Evolutionary conservation across 1,140 invertebrate genomes (phyloP).

Genomic region (Apocrypta bakeri): DNA sequence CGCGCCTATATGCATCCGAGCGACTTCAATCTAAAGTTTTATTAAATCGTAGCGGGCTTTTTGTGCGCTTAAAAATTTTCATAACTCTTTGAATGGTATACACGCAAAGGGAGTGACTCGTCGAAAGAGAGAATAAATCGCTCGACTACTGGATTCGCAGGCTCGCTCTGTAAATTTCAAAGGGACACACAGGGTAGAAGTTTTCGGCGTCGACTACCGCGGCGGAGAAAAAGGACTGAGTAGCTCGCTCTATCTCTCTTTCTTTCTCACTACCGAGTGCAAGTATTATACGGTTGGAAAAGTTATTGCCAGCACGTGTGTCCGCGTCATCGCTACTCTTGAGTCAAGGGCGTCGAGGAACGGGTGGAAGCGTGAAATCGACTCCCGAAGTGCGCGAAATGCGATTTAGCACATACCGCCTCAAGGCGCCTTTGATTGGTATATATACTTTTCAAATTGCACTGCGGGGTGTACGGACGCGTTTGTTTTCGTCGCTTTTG

Average conservation of each 20-base stretch:
- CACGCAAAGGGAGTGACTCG: too few species aligned
- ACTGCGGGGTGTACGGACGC: too few species aligned
- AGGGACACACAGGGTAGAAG: background rate
- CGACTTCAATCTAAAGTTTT: slow-evolving; percentile 2
- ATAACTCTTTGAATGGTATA: too few species aligned
- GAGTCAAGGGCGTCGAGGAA: background rate
- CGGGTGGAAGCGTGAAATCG: background rate
- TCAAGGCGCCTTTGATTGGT: background rate
- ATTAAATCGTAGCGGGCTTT: background rate
- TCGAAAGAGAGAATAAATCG: background rate
- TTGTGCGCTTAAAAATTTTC: too few species aligned
- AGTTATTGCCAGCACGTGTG: slow-evolving; percentile 28
- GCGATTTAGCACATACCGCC: background rate
- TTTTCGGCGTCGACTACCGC: background rate
- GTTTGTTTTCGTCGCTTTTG: too few species aligned
- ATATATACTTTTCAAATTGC: too few species aligned
- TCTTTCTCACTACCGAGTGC: too few species aligned
- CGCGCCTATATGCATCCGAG: background rate
- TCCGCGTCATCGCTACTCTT: slow-evolving; percentile 1
- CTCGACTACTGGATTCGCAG: background rate
- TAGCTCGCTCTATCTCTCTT: too few species aligned
- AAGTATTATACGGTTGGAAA: background rate
- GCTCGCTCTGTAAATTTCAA: background rate
- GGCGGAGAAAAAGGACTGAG: background rate
- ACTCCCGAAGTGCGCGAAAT: background rate